Base-by-base conservation (phyloP, 2,113 vertebrate species). In the Herpetotheres cachinnans region DNA sequence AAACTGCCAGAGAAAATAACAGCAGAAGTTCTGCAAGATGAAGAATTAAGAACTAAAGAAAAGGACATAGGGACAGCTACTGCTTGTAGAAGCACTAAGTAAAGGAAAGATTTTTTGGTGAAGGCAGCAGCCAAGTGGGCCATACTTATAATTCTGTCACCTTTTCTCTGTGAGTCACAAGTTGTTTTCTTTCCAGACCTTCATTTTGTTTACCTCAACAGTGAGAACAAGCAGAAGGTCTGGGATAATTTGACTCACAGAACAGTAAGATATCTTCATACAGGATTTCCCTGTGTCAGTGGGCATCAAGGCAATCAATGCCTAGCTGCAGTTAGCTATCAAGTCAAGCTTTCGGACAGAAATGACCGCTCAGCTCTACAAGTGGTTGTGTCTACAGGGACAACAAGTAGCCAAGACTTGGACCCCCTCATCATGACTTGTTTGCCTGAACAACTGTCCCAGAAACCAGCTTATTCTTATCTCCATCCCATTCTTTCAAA, bases 1-100 rank as follows among this genome's bases (percentile, higher is more conserved):
- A 62, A 89, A 18, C 10, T 93, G 91, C 95, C 91, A 96, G 86
- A 93, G 69, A 84, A 97, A 97, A 96, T n/a, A 95, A 63, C 32
- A 78, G 24, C 38, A 78, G 47, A 67, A 82, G 12, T 81, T 93
- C 69, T 93, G 63, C 38, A 82, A 78, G 56, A 20, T 32, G 34
- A 32, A 90, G 86, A 83, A 86, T 52, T 16, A 34, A 79, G 42
- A 95, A 69, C 55, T 84, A 63, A 76, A 25, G 3, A 62, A 89
- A 92, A 81, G 16, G 49, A 63, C 34, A 32, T 0, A 6, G 29
- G 44, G 19, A 73, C 32, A 78, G 19, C 62, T 70, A 50, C 24
- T 62, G 8, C 38, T 70, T 74, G 32, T 59, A 55, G 49, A 34
- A 86, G 26, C 59, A 74, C 25, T 83, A 86, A 47, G 46, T 29